These are phyloP conservation scores for Drosophila colorata DNA, from an alignment of 2,888 invertebrate species.

Conservation along the genomic window DNA sequence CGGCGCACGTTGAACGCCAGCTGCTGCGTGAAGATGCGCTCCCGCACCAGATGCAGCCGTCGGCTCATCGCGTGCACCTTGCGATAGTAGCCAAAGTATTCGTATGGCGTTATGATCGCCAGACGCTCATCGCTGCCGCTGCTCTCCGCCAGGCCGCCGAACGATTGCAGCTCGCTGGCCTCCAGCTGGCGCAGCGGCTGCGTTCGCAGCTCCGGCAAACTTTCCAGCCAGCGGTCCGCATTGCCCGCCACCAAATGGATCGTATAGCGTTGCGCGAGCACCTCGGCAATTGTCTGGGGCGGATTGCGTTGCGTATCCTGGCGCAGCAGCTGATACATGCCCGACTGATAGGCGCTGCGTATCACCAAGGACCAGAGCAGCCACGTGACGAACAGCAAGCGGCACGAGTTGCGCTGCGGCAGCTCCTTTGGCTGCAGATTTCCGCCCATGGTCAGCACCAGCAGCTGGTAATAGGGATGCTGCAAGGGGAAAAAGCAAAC, in stretches of 20 bases:
- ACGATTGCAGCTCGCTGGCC: slow-evolving; percentile 67
- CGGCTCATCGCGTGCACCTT: slow-evolving; percentile 59
- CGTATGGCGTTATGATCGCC: slow-evolving; percentile 75
- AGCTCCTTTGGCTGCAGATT: slow-evolving; percentile 31
- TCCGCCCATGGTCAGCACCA: slow-evolving; percentile 61
- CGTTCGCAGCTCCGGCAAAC: slow-evolving; percentile 60
- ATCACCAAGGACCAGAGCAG: slow-evolving; percentile 67
- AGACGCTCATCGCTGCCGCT: slow-evolving; percentile 48
- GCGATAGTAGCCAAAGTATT: slow-evolving; percentile 76
- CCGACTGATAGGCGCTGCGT: slow-evolving; percentile 80
- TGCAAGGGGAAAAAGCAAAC: background rate
- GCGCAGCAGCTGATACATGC: slow-evolving; percentile 73
- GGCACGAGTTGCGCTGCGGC: slow-evolving; percentile 66
- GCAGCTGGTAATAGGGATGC: slow-evolving; percentile 64
- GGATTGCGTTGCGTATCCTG: slow-evolving; percentile 71
- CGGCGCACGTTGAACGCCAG: slow-evolving; percentile 73
- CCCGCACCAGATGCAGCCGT: slow-evolving; percentile 68
- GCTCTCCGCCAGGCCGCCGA: slow-evolving; percentile 45
- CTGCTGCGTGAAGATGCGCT: slow-evolving; percentile 74
- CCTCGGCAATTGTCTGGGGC: slow-evolving; percentile 71
- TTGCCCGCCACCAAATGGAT: slow-evolving; percentile 62
- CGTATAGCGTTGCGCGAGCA: slow-evolving; percentile 61
- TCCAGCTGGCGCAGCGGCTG: slow-evolving; percentile 51
- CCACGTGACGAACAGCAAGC: slow-evolving; percentile 76
- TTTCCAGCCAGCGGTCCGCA: slow-evolving; percentile 55